phyloP scores from a whole-genome alignment of 1,140 invertebrate genomes.

The Drosophila watanabei region DNA sequence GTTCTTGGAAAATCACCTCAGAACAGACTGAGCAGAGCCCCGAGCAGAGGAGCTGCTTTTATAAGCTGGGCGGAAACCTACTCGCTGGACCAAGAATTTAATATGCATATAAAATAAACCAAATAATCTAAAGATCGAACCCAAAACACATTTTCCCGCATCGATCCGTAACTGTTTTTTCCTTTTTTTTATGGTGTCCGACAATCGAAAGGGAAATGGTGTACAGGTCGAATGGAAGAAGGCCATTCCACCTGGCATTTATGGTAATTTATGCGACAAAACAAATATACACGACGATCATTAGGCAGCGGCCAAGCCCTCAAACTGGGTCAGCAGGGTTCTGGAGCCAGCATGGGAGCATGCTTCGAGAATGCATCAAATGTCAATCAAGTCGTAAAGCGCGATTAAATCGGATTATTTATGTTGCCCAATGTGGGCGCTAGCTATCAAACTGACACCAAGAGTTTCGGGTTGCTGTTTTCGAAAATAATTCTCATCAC shows the following conservation, averaged over 20 bases:
- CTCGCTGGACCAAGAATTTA: conserved; percentile 9
- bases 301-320: neutral
- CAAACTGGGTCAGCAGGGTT: conserved; percentile 43
- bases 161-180: conserved; percentile 56
- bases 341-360: conserved; percentile 13
- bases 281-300: conserved; percentile 18
- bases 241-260: conserved; percentile 35
- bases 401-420: conserved; percentile 29
- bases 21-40: conserved; percentile 39
- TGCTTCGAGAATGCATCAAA: conserved; percentile 32
- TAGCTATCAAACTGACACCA: conserved; percentile 19
- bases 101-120: conserved; percentile 31
- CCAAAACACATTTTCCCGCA: conserved; percentile 39
- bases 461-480: conserved; percentile 9
- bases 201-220: conserved; percentile 42
- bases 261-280: conserved; percentile 52
- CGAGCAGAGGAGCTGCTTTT: conserved; percentile 20
- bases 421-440: conserved; percentile 23
- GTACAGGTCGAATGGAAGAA: conserved; percentile 28
- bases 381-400: conserved; percentile 68
- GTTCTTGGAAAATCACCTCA: conserved; percentile 12
- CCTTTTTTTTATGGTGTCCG: conserved; percentile 1
- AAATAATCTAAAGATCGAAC: conserved; percentile 40
- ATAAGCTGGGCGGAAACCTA: conserved; percentile 31
- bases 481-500: conserved; percentile 2